Conservation (phyloP, 2,888 invertebrate species). For the Allygus modestus region DNA sequence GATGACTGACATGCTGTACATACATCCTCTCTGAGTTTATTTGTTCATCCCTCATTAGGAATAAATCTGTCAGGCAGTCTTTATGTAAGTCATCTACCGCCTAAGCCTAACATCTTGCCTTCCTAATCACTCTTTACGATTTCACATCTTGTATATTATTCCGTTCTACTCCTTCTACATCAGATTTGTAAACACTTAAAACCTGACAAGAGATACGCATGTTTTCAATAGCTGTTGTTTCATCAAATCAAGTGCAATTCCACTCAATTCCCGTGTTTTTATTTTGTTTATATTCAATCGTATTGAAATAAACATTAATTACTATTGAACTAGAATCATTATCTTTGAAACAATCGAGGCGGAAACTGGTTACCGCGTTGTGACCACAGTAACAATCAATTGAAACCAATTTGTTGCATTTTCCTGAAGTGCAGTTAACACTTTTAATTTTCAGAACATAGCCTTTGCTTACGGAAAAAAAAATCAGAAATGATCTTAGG, state of each 20-base stretch:
- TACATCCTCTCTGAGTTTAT: neutral
- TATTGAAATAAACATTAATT: neutral
- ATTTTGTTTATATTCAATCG: neutral
- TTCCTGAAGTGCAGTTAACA: neutral
- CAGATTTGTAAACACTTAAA: neutral
- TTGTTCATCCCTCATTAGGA: neutral
- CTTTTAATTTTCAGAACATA: neutral
- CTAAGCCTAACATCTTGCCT: neutral
- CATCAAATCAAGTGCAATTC: neutral
- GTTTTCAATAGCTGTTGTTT: conserved; percentile 21
- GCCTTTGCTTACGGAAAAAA: neutral
- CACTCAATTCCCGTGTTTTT: conserved; percentile 31
- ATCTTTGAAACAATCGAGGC: neutral
- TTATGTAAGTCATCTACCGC: conserved; percentile 4
- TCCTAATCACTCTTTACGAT: neutral
- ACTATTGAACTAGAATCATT: neutral
- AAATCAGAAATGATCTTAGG: too few relatives aligned
- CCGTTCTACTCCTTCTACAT: neutral
- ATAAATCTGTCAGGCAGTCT: neutral
- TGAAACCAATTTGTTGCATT: neutral
- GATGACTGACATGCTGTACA: conserved; percentile 5
- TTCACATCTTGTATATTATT: neutral
- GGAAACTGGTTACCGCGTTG: neutral
- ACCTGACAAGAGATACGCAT: neutral
- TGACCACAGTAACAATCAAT: conserved; percentile 12